Evolutionary conservation across 1,140 invertebrate species (phyloP), one percentile per base, ranked within the genome.

Genomic region (Trichogramma pretiosum): DNA sequence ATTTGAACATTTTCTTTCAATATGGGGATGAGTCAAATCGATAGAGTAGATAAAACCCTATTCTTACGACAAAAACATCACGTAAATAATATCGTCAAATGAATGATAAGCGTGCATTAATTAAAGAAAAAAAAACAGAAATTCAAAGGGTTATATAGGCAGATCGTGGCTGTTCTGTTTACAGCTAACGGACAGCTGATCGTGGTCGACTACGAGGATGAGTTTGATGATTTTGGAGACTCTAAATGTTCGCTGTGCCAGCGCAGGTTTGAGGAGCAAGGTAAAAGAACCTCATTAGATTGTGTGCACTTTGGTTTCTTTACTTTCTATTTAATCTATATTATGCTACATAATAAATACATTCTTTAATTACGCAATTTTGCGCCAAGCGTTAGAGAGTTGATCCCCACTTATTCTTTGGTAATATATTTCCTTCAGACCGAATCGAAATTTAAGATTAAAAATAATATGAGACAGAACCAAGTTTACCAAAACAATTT

Each of bases 181-280:
- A 70, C 78, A 80, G 79, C 77, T 74, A 76, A 78, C 68, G 77
- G 77, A 75, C 62, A 73, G 68, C 71, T 76, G 70, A 74, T 70
- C 67, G 56, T n/a, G n/a, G 30, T 66, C 70, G 72, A 76, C 75
- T 75, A 76, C 73, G 72, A 78, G 76, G 71, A 67, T 60, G 70
- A 72, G 59, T 77, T 75, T 65, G 78, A 81, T 68, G 77, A 69
- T 57, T 71, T 63, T 38, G 67, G 67, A 49, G 68, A 65, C 57
- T 67, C 63, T 56, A 81, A 75, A 73, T 80, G 75, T 67, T 79
- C 77, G 74, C 77, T 83, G 74, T 82, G 81, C 75, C 80, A 82
- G 74, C 80, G 80, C 74, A 79, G 80, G 63, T 83, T 82, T 79
- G 80, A 82, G 68, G 77, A 80, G 73, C 80, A 81, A 82, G 80